These are phyloP conservation scores for Argyra leucocephala DNA, from an alignment of 2,888 invertebrate species.

Conservation along the genomic window DNA sequence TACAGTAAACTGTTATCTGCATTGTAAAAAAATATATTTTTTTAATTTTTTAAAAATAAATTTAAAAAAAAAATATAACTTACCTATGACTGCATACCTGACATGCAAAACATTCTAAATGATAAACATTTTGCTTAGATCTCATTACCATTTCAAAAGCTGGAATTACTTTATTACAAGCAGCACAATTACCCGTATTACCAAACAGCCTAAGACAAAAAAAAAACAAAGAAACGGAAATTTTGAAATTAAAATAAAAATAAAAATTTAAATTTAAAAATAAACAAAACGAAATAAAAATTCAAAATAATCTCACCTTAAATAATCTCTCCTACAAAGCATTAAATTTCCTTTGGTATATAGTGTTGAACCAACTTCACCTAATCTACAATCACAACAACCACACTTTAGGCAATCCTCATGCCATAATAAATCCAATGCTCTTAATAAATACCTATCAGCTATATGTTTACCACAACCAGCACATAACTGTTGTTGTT, in stretches of 20 bases:
- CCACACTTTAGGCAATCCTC: slow-evolving; percentile 96
- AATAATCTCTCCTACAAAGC: slow-evolving; percentile 90
- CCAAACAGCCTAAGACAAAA: slow-evolving; percentile 68
- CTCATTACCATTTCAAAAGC: slow-evolving; percentile 99
- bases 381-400: slow-evolving; percentile 92
- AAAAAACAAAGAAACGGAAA: slow-evolving; percentile 8
- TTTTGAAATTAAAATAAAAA: no score
- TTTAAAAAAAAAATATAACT: slow-evolving; percentile 37
- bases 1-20: no score
- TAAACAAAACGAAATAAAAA: slow-evolving; percentile 4
- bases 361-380: slow-evolving; percentile 90
- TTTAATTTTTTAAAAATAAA: no score
- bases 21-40: no score
- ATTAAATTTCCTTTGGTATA: slow-evolving; percentile 93
- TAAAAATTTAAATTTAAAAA: not conserved
- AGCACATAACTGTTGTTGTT: slow-evolving; percentile 66
- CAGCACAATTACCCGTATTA: slow-evolving; percentile 91
- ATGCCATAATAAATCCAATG: slow-evolving; percentile 91
- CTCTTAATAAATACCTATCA: slow-evolving; percentile 82
- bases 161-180: slow-evolving; percentile 94
- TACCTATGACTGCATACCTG: slow-evolving; percentile 98
- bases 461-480: slow-evolving; percentile 91
- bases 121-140: slow-evolving; percentile 92
- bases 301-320: slow-evolving; percentile 55
- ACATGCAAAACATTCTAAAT: slow-evolving; percentile 95